Conservation (phyloP, 1,140 invertebrate genomes). For the Hesperophylax magnus region DNA sequence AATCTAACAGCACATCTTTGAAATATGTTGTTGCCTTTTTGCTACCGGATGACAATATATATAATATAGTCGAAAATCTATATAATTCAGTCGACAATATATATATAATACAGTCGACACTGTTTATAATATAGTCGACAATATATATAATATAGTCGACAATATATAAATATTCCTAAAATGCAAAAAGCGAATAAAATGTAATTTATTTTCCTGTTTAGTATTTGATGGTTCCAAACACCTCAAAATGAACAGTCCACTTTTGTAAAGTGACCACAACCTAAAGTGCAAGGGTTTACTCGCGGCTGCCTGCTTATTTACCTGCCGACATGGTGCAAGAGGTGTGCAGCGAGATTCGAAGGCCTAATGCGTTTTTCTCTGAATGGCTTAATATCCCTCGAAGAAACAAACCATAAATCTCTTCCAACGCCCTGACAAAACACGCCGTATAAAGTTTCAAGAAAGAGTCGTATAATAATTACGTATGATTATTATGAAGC, state of each 20-base stretch:
- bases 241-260: neutral
- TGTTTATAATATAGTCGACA: too few species aligned
- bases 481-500: neutral
- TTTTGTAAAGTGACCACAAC: neutral
- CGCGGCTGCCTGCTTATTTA: slow-evolving; percentile 8
- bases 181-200: neutral
- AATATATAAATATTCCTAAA: neutral
- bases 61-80: too few species aligned
- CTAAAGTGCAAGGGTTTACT: slow-evolving; percentile 30
- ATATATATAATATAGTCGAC: too few species aligned
- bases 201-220: neutral
- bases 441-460: neutral
- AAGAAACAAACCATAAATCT: slow-evolving; percentile 45
- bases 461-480: slow-evolving; percentile 6
- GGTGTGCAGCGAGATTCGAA: slow-evolving; percentile 21
- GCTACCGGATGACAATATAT: too few species aligned
- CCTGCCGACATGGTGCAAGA: neutral
- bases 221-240: neutral
- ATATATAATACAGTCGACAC: too few species aligned
- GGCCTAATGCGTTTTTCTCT: slow-evolving; percentile 41
- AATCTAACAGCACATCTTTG: too few species aligned
- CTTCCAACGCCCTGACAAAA: neutral
- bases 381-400: slow-evolving; percentile 26
- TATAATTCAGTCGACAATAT: too few species aligned
- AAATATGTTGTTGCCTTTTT: too few species aligned